A percentile compares a stretch with the other conserved stretches of the same genome.
Conservation (phyloP, 2,888 invertebrate genomes). For the Hypsopygia costalis region DNA sequence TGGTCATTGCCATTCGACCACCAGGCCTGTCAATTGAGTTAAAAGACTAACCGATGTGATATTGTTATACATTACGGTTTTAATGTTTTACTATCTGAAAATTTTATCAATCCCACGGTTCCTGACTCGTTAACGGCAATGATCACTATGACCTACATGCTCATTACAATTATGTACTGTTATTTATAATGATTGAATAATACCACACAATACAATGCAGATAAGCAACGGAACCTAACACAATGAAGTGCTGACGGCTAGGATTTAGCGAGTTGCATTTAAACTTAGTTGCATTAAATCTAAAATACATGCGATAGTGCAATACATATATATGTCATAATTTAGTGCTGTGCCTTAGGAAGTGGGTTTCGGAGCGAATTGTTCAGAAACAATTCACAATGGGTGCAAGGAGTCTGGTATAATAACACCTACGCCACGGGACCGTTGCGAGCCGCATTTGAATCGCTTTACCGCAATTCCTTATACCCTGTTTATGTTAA, state of each 20-base stretch:
- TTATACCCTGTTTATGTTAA: constrained; percentile 42
- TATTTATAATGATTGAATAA: no score
- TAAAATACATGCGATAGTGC: constrained; percentile 11
- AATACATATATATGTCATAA: constrained; percentile 18
- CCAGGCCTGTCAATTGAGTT: no score
- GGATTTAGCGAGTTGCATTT: not conserved
- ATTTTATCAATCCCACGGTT: no score
- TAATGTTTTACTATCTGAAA: no score
- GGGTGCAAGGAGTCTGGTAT: constrained; percentile 32
- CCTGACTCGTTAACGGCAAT: no score
- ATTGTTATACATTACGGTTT: no score
- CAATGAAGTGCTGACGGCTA: constrained; percentile 8
- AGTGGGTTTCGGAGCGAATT: constrained; percentile 37
- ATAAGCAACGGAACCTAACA: not conserved
- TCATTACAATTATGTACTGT: not conserved
- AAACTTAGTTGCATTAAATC: constrained; percentile 2
- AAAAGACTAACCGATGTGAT: no score
- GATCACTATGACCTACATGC: no score
- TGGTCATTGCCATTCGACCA: no score
- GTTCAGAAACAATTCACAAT: constrained; percentile 47
- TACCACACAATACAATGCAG: no score
- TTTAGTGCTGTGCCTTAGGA: constrained; percentile 20
- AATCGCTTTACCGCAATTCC: constrained; percentile 33
- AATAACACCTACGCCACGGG: constrained; percentile 42
- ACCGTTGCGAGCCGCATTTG: constrained; percentile 32